Conservation (phyloP, 2,888 invertebrate species). For the Agrotis segetum region DNA sequence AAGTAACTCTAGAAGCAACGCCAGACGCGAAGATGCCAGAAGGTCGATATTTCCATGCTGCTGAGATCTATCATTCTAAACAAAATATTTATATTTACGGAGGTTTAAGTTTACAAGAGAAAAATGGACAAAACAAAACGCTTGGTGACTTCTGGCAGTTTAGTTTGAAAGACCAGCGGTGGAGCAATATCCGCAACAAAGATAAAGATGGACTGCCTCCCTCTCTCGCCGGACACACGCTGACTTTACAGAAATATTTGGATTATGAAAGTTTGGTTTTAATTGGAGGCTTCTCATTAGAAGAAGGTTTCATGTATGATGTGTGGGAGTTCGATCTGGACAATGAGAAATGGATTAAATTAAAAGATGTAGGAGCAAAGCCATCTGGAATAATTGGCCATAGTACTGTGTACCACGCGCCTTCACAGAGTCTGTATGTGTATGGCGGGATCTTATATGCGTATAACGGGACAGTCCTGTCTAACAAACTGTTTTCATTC, state of each 20-base stretch:
- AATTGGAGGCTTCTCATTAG: constrained; percentile 96
- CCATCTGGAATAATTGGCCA: constrained; percentile 97
- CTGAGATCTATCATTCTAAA: constrained; percentile 96
- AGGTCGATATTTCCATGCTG: constrained; percentile 97
- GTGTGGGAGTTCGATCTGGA: constrained; percentile 96
- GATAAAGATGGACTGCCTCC: constrained; percentile 91
- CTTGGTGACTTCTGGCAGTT: constrained; percentile 98
- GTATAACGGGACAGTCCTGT: constrained; percentile 93
- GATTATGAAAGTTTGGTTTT: constrained; percentile 95
- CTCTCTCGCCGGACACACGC: constrained; percentile 96
- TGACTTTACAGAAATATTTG: constrained; percentile 94
- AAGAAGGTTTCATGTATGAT: constrained; percentile 93
- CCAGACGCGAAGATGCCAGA: constrained; percentile 96
- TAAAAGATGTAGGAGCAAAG: constrained; percentile 93
- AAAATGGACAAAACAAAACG: constrained; percentile 92
- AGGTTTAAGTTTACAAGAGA: constrained; percentile 93
- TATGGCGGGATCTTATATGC: constrained; percentile 96
- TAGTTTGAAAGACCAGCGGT: constrained; percentile 95
- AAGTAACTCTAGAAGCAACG: constrained; percentile 96
- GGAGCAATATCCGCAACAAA: constrained; percentile 93
- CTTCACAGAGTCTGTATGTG: constrained; percentile 96
- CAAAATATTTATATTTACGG: constrained; percentile 97
- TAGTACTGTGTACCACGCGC: constrained; percentile 95
- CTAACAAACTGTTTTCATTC: constrained; percentile 95
- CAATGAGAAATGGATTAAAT: constrained; percentile 93